Evolutionary conservation across 1,140 invertebrate genomes (phyloP).

Genomic region (Oryctes rhinoceros): DNA sequence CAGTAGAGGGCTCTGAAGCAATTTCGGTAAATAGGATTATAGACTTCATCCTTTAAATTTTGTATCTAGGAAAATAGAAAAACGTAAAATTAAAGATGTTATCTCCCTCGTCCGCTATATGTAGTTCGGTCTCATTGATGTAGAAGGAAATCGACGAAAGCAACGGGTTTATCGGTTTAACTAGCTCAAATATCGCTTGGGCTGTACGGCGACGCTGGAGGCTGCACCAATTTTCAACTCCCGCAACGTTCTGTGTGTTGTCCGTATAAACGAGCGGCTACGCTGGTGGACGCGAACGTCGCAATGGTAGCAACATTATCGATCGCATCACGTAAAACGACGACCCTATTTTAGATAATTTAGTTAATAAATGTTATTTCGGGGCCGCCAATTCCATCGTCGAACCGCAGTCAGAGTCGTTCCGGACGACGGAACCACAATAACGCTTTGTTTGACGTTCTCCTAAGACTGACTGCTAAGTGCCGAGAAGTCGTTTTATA

Average conservation of each 20-base stretch:
- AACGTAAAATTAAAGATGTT: constrained; percentile 21
- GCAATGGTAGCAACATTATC: constrained; percentile 20
- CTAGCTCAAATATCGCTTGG: constrained; percentile 2
- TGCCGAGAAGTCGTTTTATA: constrained; percentile 24
- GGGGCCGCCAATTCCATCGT: not conserved
- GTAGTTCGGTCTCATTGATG: not conserved
- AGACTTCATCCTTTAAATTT: not conserved
- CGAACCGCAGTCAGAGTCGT: constrained; percentile 3
- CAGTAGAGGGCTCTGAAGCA: not conserved
- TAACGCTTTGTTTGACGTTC: constrained; percentile 28
- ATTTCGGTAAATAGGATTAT: not conserved
- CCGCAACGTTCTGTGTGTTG: not conserved
- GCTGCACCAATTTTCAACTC: constrained; percentile 4
- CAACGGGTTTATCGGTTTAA: constrained; percentile 29
- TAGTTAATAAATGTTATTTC: constrained; percentile 34
- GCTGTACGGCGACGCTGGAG: not conserved
- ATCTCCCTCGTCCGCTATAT: not conserved
- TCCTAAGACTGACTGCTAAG: constrained; percentile 27
- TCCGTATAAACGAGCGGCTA: not conserved
- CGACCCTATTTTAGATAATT: constrained; percentile 35
- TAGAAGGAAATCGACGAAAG: constrained; percentile 19
- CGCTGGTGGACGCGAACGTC: not conserved
- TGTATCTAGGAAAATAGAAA: not conserved
- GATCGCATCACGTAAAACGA: constrained; percentile 6
- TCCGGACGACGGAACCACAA: constrained; percentile 17